Evolutionary conservation across 2,888 invertebrate species (phyloP).

Genomic region (Melanotus villosus): DNA sequence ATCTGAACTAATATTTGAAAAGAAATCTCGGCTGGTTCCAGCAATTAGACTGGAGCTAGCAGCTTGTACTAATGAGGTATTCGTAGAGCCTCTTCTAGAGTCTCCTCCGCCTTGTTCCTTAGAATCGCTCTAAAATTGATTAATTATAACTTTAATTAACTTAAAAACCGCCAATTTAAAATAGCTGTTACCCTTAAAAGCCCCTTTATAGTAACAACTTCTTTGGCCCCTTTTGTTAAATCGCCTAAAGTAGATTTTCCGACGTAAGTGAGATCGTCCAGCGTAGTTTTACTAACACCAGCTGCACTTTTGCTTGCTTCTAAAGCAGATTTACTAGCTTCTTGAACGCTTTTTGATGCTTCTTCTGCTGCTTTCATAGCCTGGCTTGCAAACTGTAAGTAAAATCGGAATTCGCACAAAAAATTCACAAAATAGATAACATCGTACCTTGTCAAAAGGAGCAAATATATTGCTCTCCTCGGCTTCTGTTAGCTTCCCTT

Average conservation of each 20-base stretch:
- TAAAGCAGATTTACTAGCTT: constrained; percentile 86
- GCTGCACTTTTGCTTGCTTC: constrained; percentile 92
- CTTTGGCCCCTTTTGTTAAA: constrained; percentile 92
- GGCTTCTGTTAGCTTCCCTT: constrained; percentile 74
- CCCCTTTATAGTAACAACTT: constrained; percentile 89
- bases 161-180: no score
- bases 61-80: constrained; percentile 75
- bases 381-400: constrained; percentile 81
- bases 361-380: constrained; percentile 91
- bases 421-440: background rate
- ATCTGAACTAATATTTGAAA: constrained; percentile 93
- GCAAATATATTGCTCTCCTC: constrained; percentile 83
- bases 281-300: constrained; percentile 88
- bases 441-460: constrained; percentile 85
- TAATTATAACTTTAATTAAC: no score
- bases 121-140: constrained; percentile 61
- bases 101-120: constrained; percentile 61
- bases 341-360: constrained; percentile 85
- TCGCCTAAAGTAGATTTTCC: constrained; percentile 93
- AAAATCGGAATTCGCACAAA: background rate
- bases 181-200: constrained; percentile 77
- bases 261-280: constrained; percentile 90
- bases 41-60: constrained; percentile 74
- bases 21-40: constrained; percentile 84
- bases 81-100: constrained; percentile 73